Percentiles rank a stretch among this genome's conserved stretches.
These are phyloP conservation scores for Sminthurinus aureus DNA, from an alignment of 2,888 invertebrate species.

Conservation along the genomic window DNA sequence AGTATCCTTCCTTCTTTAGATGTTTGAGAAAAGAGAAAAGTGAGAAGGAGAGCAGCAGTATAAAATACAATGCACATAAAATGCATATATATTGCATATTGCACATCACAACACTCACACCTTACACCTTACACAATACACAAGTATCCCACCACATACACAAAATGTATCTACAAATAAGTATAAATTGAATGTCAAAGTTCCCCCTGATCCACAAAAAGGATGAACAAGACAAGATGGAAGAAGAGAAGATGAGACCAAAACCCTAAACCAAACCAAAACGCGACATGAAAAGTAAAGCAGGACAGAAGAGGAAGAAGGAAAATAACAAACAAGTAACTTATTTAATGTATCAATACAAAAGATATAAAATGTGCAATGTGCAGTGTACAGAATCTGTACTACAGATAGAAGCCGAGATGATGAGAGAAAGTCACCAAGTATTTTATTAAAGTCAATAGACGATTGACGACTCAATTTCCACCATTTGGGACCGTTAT, in stretches of 20 bases:
- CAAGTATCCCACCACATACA: too few relatives aligned
- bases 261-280: too few relatives aligned
- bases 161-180: too few relatives aligned
- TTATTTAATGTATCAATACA: constrained; percentile 30
- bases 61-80: too few relatives aligned
- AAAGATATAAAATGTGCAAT: background rate
- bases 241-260: constrained; percentile 10
- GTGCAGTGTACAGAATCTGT: background rate
- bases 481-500: constrained; percentile 38
- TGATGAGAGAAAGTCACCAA: constrained; percentile 20
- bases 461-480: constrained; percentile 33
- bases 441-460: constrained; percentile 45
- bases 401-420: constrained; percentile 5
- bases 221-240: background rate
- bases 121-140: too few relatives aligned
- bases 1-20: too few relatives aligned
- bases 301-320: background rate
- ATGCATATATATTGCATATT: too few relatives aligned
- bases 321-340: background rate
- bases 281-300: background rate
- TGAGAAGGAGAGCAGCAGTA: too few relatives aligned
- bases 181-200: too few relatives aligned
- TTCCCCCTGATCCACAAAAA: too few relatives aligned
- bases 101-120: too few relatives aligned
- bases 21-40: too few relatives aligned